Percentiles rank a stretch among this genome's conserved stretches.
Conservation (phyloP, 2,113 vertebrate genomes). For the Actenoides hombroni region DNA sequence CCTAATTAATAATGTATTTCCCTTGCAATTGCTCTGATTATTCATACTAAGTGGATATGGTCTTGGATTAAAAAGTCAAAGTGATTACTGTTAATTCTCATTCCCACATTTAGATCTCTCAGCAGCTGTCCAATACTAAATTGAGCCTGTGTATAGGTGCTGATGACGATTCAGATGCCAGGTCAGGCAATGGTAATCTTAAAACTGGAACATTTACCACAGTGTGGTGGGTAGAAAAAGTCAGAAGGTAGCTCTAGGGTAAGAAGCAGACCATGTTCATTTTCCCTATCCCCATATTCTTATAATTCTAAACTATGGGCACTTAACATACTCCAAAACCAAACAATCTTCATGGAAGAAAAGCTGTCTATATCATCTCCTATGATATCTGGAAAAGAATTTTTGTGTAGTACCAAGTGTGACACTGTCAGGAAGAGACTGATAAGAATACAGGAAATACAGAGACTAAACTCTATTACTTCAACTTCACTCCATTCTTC, state of each 20-base stretch:
- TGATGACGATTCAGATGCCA: not conserved
- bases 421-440: not conserved
- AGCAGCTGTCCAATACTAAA: not conserved
- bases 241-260: not conserved
- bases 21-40: not conserved
- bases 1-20: not conserved
- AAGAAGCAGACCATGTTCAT: not conserved
- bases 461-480: not conserved
- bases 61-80: not conserved
- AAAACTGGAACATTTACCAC: not conserved
- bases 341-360: not conserved
- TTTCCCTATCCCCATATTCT: not conserved
- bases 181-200: not conserved
- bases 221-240: not conserved
- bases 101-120: not conserved
- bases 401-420: not conserved
- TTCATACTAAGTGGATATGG: not conserved
- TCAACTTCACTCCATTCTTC: not conserved
- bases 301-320: not conserved
- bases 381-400: not conserved
- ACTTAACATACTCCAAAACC: not conserved
- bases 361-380: not conserved
- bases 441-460: not conserved
- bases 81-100: not conserved
- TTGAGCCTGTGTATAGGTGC: not conserved